Evolutionary conservation across 2,113 vertebrate genomes (phyloP).

Genomic region (Rousettus leschenaultii): DNA sequence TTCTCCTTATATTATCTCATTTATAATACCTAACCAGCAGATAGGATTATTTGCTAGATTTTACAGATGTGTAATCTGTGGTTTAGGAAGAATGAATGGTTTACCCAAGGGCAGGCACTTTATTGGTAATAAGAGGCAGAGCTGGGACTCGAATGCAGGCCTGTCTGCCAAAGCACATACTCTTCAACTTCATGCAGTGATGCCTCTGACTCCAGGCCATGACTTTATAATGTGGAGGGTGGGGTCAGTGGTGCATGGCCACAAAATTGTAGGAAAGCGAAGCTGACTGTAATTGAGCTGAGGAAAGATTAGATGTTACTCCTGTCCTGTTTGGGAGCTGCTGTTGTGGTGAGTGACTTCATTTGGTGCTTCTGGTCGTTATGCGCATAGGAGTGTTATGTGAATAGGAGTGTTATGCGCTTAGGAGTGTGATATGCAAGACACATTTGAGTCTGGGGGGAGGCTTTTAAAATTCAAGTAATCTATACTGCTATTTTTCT

Average conservation of each 20-base stretch:
- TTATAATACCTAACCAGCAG: neutral
- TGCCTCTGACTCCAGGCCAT: constrained; percentile 29
- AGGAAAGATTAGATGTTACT: constrained; percentile 56
- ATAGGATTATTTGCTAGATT: neutral
- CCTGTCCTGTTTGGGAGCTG: constrained; percentile 7
- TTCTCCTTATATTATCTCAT: neutral
- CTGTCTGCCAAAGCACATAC: neutral
- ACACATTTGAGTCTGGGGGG: neutral
- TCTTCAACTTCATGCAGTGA: neutral
- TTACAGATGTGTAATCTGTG: neutral
- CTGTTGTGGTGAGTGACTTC: constrained; percentile 38
- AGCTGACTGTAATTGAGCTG: constrained; percentile 47
- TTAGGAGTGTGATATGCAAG: constrained; percentile 15
- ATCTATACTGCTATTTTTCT: neutral
- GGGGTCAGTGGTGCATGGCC: neutral
- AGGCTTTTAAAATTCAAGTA: constrained; percentile 10
- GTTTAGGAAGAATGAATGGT: neutral
- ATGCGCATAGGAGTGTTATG: neutral
- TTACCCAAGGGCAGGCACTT: neutral
- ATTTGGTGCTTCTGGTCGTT: neutral
- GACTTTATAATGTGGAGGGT: constrained; percentile 22
- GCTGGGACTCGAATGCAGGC: neutral
- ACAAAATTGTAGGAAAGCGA: constrained; percentile 50
- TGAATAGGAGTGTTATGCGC: too few relatives aligned
- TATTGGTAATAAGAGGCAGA: constrained; percentile 30